phyloP scores from a whole-genome alignment of 2,888 invertebrate species.

The Parthenolecanium corni region DNA sequence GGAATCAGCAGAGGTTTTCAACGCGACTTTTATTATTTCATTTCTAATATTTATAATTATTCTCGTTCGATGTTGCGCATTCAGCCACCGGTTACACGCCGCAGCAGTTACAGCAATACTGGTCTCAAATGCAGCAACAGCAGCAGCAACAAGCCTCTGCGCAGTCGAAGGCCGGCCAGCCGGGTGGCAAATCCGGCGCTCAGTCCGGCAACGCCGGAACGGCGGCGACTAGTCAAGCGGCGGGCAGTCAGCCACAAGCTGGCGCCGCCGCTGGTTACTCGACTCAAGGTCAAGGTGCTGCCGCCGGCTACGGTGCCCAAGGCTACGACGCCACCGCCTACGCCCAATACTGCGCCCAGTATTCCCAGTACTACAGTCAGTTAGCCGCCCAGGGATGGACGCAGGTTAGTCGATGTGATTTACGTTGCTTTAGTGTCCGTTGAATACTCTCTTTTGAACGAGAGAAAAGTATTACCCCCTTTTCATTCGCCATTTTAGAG shows the following conservation, averaged over 20 bases:
- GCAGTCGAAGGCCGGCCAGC: slow-evolving; percentile 3
- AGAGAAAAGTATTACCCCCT: not conserved
- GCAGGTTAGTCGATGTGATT: slow-evolving; percentile 11
- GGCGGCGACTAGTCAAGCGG: not conserved
- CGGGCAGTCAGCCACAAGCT: not conserved
- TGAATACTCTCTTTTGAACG: too few species aligned
- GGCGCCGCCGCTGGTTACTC: slow-evolving; percentile 1
- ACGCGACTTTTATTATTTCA: not conserved
- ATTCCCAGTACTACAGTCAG: slow-evolving; percentile 22
- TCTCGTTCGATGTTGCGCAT: too few species aligned
- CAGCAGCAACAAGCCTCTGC: slow-evolving; percentile 9
- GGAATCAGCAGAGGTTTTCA: too few species aligned
- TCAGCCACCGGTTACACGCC: slow-evolving; percentile 16
- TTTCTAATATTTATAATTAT: too few species aligned
- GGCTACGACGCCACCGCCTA: slow-evolving; percentile 17
- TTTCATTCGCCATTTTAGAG: not conserved
- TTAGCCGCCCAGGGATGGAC: slow-evolving; percentile 16
- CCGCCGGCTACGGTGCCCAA: slow-evolving; percentile 14
- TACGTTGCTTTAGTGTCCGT: too few species aligned
- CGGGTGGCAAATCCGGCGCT: not conserved
- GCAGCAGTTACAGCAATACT: slow-evolving; percentile 21
- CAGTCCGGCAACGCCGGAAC: not conserved
- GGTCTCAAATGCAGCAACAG: slow-evolving; percentile 23
- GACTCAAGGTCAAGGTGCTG: slow-evolving; percentile 10
- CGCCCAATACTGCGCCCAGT: slow-evolving; percentile 25